Base-by-base conservation (phyloP, 1,140 invertebrate species). In the Drepana arcuata region DNA sequence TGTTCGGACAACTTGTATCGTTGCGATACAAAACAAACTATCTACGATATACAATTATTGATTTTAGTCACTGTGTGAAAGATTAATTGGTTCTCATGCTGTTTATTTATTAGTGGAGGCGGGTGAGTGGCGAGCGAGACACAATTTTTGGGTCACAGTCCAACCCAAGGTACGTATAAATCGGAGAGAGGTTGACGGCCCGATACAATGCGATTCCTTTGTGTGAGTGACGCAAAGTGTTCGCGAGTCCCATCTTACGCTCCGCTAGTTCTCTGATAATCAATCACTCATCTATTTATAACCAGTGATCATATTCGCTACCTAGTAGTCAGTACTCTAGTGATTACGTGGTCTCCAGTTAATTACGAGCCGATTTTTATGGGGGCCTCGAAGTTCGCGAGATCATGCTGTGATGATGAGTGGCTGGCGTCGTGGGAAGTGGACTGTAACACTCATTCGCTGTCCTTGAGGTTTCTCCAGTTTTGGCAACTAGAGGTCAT, bases 21-120 rank as follows among this genome's bases (percentile, higher is more conserved):
- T 51, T 40, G 55, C 64, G 59, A 39, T 37, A 44, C 45, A 49
- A 62, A 56, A 55, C 53, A 49, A 65, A 48, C 56, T 56, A 51
- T 42, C 39, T 62, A 33, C 31, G 21, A 33, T 26, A 24, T 14
- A 29, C 32, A 66, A 59, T 59, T 74, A 78, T 80, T 66, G 75
- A 80, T 80, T 78, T 73, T 78, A 65, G 60, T 53, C 60, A 66
- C 59, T 51, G 53, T 63, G 52, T 62, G 58, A 71, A 48, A 57
- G 65, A 60, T 63, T 72, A 58, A 65, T 70, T 74, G n/a, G n/a
- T n/a, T n/a, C n/a, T 56, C 54, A 77, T 74, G 68, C 69, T 68
- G 70, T 74, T 70, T 62, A 72, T 72, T 72, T 74, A 71, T 61
- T 70, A 74, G 61, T 72, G 64, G 43, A 37, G 35, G 55, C 55